Evolutionary conservation across 2,888 invertebrate genomes (phyloP), one percentile per base, ranked within the genome.

Genomic region (Sinopyrophorus schimmeli): DNA sequence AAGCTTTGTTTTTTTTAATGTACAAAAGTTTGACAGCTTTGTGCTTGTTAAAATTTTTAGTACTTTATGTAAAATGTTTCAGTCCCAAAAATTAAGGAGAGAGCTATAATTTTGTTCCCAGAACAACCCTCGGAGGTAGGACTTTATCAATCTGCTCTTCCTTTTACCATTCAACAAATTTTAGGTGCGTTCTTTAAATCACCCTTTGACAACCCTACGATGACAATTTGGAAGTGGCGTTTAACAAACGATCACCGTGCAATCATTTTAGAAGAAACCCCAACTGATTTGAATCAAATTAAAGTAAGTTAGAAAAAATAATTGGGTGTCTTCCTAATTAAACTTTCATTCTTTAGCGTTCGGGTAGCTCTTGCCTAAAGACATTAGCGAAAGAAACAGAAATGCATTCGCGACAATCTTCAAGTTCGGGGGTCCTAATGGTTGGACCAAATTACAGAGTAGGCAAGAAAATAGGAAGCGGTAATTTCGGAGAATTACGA

Each of bases 371-470:
- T n/a, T n/a, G n/a, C n/a, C n/a, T n/a, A n/a, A n/a, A n/a, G n/a
- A n/a, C n/a, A n/a, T n/a, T 9, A 21, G 6, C 12, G 6, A 34
- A 6, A 3, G 11, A 20, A 5, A 11, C 28, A 27, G 23, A 21
- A 16, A 43, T 88, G 86, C 87, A 87, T 77, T 81, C 87, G 71
- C 81, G 88, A 76, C 88, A 89, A 76, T 87, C 88, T 68, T 85
- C 88, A 73, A 86, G 83, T 64, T 87, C 88, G 69, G 89, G 87
- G 73, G 91, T 96, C 69, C 84, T 98, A 71, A 98, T 99, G 97
- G 98, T 99, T 69, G 98, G 99, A 67, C 98, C 98, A 72, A 99
- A 99, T 82, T 99, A 97, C 80, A 89, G 97, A 76, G 98, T 99
- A 70, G 99, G 99, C 69, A 99, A 98, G 82, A 99, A 99, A 80